Conservation (phyloP, 2,797 vertebrate species). For the Sebastolobus alascanus region DNA sequence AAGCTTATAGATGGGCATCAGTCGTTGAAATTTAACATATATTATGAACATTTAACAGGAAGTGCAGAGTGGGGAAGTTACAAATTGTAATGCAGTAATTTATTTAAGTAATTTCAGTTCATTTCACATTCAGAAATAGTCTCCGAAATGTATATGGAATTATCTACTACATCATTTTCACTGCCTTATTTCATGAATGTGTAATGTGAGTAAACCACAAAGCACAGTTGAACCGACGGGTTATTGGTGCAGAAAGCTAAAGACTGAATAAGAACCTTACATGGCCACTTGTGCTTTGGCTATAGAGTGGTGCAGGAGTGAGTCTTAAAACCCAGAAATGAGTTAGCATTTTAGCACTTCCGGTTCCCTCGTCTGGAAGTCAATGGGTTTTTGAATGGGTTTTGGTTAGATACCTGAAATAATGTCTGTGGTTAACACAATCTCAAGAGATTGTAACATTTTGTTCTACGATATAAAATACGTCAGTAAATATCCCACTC, state of each 20-base stretch:
- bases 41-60: background rate
- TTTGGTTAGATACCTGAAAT: no score
- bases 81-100: background rate
- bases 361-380: no score
- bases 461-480: no score
- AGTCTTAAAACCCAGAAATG: no score
- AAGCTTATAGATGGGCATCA: background rate
- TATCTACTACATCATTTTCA: slow-evolving; percentile 7
- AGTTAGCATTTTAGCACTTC: no score
- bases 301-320: no score
- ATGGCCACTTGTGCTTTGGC: background rate
- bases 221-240: background rate
- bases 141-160: background rate
- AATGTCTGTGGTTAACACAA: no score
- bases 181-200: background rate
- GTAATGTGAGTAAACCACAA: slow-evolving; percentile 1
- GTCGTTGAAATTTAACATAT: slow-evolving; percentile 3
- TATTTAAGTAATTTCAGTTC: background rate
- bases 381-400: no score
- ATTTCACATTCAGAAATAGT: background rate
- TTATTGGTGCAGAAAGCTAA: slow-evolving; percentile 22
- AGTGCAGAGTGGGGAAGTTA: background rate
- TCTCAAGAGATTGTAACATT: background rate
- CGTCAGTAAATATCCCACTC: no score
- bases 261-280: background rate